phyloP scores from a whole-genome alignment of 2,797 vertebrate genomes.

The Eulemur coronatus region DNA sequence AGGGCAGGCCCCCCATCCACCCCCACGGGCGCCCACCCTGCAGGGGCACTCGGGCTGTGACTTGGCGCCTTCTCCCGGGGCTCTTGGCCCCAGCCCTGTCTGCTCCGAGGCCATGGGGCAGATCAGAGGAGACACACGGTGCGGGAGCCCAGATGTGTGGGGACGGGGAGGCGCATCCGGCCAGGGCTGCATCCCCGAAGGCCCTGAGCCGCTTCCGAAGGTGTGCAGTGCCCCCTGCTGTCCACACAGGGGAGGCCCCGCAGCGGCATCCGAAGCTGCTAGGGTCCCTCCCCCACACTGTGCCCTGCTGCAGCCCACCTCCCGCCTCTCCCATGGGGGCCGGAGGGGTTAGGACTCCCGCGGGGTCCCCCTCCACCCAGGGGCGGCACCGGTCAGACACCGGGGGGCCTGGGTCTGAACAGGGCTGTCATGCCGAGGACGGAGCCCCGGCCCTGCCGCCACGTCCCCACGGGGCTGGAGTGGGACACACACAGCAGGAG shows the following conservation, averaged over 20 bases:
- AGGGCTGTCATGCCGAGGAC: fast-evolving
- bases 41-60: neutral
- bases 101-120: neutral
- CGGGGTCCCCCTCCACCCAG: neutral
- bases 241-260: fast-evolving
- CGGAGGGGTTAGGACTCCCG: no score
- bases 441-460: fast-evolving
- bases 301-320: no score
- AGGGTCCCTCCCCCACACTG: neutral
- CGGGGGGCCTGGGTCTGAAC: neutral
- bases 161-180: slow-evolving; percentile 28
- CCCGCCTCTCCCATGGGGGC: fast-evolving
- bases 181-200: slow-evolving; percentile 30
- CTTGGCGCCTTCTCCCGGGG: slow-evolving; percentile 26
- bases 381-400: neutral
- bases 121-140: neutral
- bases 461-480: fast-evolving
- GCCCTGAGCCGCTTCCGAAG: neutral
- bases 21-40: neutral
- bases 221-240: slow-evolving; percentile 73
- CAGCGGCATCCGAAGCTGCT: fast-evolving
- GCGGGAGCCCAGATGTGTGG: slow-evolving; percentile 32
- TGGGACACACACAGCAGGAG: neutral
- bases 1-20: neutral
- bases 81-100: neutral